Evolutionary conservation across 2,888 invertebrate species (phyloP), one percentile per base, ranked within the genome.

Genomic region (Hypena proboscidalis): DNA sequence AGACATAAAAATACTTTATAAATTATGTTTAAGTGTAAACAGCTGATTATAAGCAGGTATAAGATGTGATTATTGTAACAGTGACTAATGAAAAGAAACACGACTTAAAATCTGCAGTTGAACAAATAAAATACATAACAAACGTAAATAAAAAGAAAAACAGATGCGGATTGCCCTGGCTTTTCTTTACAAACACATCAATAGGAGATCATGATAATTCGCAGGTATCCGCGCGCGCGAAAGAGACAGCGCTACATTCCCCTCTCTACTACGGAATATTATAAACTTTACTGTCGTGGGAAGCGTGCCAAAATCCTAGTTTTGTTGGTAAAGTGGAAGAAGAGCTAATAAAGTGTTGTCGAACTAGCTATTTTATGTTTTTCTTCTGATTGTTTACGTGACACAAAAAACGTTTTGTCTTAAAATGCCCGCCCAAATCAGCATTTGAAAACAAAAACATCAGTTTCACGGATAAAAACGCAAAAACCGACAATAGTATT

Each of bases 271-370:
- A 41, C 56, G 58, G 64, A 66, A 72, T 70, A 67, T 74, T 68
- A 70, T 74, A 68, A 74, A 75, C 70, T 76, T 75, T 74, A 67
- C 57, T 61, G 66, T 64, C 66, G 65, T 69, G 79, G 80, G 80
- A 77, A 74, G 64, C 56, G 60, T 77, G 80, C 82, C 80, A 83
- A 77, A 58, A 70, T 69, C 56, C 67, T 74, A 70, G 70, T 67
- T 74, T 65, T 67, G 69, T 69, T 63, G 57, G 52, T 56, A 46
- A 63, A 68, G 51, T 65, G 56, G 57, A 53, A 66, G 58, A 68
- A 39, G 59, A 65, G 67, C 65, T 70, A 67, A 73, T 70, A 66
- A 66, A 67, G 53, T 71, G 53, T 71, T 65, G 54, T 32, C 14
- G 44, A 52, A 57, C 27, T 49, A 29, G 13, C 19, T 60, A 54